Evolutionary conservation across 2,113 vertebrate species (phyloP), one percentile per base, ranked within the genome.

Genomic region (rat (Rattus norvegicus)): DNA sequence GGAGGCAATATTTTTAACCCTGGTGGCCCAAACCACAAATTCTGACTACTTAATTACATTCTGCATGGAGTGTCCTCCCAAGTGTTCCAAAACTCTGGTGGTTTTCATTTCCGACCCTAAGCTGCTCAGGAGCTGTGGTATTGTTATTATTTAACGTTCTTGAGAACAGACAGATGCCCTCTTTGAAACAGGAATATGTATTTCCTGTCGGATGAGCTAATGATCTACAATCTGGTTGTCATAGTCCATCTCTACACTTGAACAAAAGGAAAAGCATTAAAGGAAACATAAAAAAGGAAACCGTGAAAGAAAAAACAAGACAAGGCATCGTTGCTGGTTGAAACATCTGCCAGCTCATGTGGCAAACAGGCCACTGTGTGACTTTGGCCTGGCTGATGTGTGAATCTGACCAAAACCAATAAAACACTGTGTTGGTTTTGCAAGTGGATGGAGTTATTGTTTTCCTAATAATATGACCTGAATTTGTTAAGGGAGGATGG

Each of bases 71-170:
- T 97, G 89, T 91, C 97, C 93, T 97, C 90, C 93, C 94, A 95
- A 93, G 80, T 52, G 91, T 88, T 96, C 91, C 95, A 93, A 91
- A 93, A 70, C 91, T 67, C 97, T 54, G 86, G 96, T 95, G 97
- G 90, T 96, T 97, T 97, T 97, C 93, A 95, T 98, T 98, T 98
- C 96, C 96, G 96, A 95, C 65, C 91, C 94, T 76, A 47, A 93
- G 91, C 90, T 72, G 83, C 95, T 95, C 52, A 7, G 93, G 67
- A 94, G 94, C 92, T 83, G 70, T 80, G 17, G 91, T 97, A 75
- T 97, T 97, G 94, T 97, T 90, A 93, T 93, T 95, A 85, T 93
- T 97, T 91, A 95, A 96, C 95, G 96, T 98, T 98, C 97, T 95
- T 67, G 76, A 92, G 88, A 97, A 94, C 77, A 97, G 97, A 91